Evolutionary conservation across 2,888 invertebrate genomes (phyloP), one percentile per base, ranked within the genome.

Genomic region (Ferdinandea cuprea): DNA sequence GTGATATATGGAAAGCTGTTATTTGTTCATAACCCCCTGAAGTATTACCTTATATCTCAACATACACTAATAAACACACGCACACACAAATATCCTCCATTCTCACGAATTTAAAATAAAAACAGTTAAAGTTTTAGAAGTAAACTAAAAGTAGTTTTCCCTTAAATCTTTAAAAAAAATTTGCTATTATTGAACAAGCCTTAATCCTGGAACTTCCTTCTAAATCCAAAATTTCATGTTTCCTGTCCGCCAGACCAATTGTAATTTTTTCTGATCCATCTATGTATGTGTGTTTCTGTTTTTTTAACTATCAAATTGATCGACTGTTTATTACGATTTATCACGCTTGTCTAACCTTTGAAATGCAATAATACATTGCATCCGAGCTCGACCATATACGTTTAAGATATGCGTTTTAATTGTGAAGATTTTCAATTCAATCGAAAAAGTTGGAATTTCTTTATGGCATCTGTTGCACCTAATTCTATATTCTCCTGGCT

Each of bases 141-240:
- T 61, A 71, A 69, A 59, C 63, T 72, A 78, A 76, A 81, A 58
- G 68, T 74, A 50, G 59, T 61, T 72, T 59, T 8, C 35, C 58
- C 58, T 61, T 56, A 68, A 80, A 73, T 44, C 32, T 32, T 28
- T 65, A 74, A 71, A 56, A 52, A 78, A 72, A 78, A 65, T 63
- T 71, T 44, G 30, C 61, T 73, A 77, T 83, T 78, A 83, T 78
- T 78, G 63, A 83, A 83, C 78, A 83, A 83, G 83, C 83, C 83
- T 28, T 30, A 19, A 42, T 77, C 71, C 81, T 32, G 32, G 9
- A 58, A 56, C 13, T 56, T 68, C 77, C 73, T 83, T 78, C 25
- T 68, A 68, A 83, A 83, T 68, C 83, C 83, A 58, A 73, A 78
- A 83, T 52, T 44, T 63, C 61, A 66, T 37, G 25, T 25, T 21